Percentiles rank a stretch among this genome's conserved stretches.
Conservation (phyloP, 1,140 invertebrate genomes). For the Drosophila punjabiensis region DNA sequence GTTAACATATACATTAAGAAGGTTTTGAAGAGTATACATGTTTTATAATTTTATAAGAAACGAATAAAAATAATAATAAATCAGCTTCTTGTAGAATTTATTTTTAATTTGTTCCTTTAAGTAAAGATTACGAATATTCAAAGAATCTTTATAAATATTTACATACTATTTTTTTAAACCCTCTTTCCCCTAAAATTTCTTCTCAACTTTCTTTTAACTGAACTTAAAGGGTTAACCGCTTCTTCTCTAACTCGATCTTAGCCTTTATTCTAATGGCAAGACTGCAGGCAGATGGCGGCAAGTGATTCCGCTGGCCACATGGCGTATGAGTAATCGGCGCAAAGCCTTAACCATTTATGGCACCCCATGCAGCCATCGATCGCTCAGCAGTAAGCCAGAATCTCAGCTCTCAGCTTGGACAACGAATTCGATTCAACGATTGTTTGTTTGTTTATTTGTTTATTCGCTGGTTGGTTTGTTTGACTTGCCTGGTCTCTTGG, state of each 20-base stretch:
- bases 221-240: neutral
- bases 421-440: constrained; percentile 20
- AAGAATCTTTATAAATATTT: neutral
- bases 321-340: constrained; percentile 52
- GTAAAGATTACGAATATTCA: neutral
- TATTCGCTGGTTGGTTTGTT: neutral
- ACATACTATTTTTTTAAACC: neutral
- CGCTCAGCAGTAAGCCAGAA: constrained; percentile 2
- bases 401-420: constrained; percentile 17
- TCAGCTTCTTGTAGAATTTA: neutral
- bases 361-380: constrained; percentile 48
- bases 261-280: neutral
- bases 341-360: constrained; percentile 53
- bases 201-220: neutral
- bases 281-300: constrained; percentile 38
- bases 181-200: too few species aligned
- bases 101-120: neutral
- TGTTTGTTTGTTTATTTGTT: constrained; percentile 11
- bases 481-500: constrained; percentile 13
- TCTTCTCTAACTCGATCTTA: constrained; percentile 8
- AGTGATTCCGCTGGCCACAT: constrained; percentile 33
- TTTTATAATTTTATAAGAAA: too few species aligned
- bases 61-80: neutral
- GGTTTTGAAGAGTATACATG: neutral
- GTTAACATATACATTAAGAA: neutral